Evolutionary conservation across 1,140 invertebrate species (phyloP).

Genomic region (Sycophila sp.): DNA sequence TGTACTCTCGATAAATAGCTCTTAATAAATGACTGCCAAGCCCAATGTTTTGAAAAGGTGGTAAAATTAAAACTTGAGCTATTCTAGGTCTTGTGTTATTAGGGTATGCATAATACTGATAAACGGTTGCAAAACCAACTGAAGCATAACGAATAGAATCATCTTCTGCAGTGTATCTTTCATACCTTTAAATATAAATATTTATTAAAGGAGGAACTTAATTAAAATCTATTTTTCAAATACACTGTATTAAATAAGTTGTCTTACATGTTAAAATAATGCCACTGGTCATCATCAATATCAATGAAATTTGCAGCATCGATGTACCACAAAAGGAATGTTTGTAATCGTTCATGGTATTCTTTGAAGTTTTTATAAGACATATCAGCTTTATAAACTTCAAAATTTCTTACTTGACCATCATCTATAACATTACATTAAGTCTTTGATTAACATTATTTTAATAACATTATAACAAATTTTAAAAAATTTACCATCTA

Average conservation of each 20-base stretch:
- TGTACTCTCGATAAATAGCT: conserved; percentile 83
- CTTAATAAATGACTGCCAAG: conserved; percentile 81
- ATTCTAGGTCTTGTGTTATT: conserved; percentile 86
- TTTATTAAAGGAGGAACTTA: conserved; percentile 27
- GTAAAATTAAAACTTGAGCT: conserved; percentile 90
- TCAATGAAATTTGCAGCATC: conserved; percentile 94
- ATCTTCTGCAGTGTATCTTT: conserved; percentile 77
- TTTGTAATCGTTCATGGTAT: conserved; percentile 88
- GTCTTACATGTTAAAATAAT: conserved; percentile 89
- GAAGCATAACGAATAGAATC: conserved; percentile 77
- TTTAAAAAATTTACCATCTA: conserved; percentile 50
- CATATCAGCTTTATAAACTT: conserved; percentile 82
- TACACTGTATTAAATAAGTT: not conserved
- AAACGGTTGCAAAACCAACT: conserved; percentile 90
- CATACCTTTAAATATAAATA: conserved; percentile 72
- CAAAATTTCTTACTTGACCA: conserved; percentile 73
- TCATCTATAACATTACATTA: conserved; percentile 56
- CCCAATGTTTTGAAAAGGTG: conserved; percentile 87
- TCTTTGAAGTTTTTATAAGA: conserved; percentile 77
- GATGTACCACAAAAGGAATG: conserved; percentile 94
- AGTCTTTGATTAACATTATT: conserved; percentile 13
- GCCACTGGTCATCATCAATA: conserved; percentile 91
- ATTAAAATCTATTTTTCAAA: not conserved
- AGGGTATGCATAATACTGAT: conserved; percentile 96
- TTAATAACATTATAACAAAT: not conserved